These are phyloP conservation scores for Meliscaeva auricollis DNA, from an alignment of 2,888 invertebrate species.

Conservation along the genomic window DNA sequence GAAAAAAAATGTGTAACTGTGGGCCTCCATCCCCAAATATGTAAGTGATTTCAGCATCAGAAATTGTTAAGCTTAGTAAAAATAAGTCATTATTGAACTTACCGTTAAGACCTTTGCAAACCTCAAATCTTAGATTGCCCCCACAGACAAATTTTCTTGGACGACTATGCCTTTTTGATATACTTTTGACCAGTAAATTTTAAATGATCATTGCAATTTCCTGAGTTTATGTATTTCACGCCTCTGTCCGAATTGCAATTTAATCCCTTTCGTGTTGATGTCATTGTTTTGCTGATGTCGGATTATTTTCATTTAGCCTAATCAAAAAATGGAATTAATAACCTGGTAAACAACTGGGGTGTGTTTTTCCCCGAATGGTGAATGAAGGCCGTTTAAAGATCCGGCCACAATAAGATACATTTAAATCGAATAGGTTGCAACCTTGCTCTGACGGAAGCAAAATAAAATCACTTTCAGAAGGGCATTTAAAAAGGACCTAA, in stretches of 20 bases:
- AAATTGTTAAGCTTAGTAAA: too few relatives aligned
- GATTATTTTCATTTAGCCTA: background rate
- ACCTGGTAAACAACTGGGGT: background rate
- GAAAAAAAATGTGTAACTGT: too few relatives aligned
- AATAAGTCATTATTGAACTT: too few relatives aligned
- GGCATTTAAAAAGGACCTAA: slow-evolving; percentile 17
- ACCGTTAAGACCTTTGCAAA: too few relatives aligned
- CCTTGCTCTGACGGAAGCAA: slow-evolving; percentile 35
- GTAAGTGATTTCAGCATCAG: too few relatives aligned
- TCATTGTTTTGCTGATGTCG: background rate
- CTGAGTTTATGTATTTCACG: background rate
- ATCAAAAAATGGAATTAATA: background rate
- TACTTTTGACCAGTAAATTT: slow-evolving; percentile 19
- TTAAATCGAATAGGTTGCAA: slow-evolving; percentile 20
- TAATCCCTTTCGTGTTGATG: background rate
- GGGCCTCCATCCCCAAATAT: too few relatives aligned
- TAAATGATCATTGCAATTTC: background rate
- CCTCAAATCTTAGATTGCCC: too few relatives aligned
- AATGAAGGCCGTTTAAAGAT: background rate
- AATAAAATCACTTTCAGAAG: background rate
- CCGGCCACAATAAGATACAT: background rate
- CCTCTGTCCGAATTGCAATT: background rate
- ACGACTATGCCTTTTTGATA: too few relatives aligned
- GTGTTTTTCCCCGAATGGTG: slow-evolving; percentile 17
- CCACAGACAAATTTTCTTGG: too few relatives aligned